Evolutionary conservation across 2,113 vertebrate species (phyloP).

Genomic region (Nettapus auritus): DNA sequence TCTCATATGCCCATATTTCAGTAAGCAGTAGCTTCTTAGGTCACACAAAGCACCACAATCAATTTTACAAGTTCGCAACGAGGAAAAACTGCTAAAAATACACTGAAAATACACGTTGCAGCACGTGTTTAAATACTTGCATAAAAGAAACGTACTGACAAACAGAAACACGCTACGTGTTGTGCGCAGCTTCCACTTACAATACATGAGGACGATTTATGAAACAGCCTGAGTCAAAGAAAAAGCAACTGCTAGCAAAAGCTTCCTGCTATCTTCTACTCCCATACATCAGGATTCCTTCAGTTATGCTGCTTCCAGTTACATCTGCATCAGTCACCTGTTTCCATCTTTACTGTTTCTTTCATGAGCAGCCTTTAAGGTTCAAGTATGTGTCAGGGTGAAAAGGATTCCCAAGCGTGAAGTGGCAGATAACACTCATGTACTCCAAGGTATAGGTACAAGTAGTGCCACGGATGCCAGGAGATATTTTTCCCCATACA

Average conservation of each 20-base stretch:
- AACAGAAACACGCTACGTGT: neutral
- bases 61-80: rapidly evolving
- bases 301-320: neutral
- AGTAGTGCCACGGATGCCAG: neutral
- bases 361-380: neutral
- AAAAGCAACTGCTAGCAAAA: neutral
- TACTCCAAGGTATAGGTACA: neutral
- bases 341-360: neutral
- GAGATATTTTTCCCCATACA: neutral
- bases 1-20: neutral
- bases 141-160: neutral
- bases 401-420: neutral
- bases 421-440: neutral
- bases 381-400: neutral
- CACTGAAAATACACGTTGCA: neutral
- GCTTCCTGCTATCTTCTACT: neutral
- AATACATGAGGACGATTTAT: neutral
- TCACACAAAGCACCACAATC: neutral
- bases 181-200: neutral
- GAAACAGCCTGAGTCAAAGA: neutral
- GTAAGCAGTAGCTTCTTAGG: neutral
- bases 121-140: neutral
- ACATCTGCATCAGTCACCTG: neutral
- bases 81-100: neutral
- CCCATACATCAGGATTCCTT: neutral